A percentile compares a stretch with the other conserved stretches of the same genome.
phyloP scores from a whole-genome alignment of 2,797 vertebrate genomes.

The Alectoris magna region DNA sequence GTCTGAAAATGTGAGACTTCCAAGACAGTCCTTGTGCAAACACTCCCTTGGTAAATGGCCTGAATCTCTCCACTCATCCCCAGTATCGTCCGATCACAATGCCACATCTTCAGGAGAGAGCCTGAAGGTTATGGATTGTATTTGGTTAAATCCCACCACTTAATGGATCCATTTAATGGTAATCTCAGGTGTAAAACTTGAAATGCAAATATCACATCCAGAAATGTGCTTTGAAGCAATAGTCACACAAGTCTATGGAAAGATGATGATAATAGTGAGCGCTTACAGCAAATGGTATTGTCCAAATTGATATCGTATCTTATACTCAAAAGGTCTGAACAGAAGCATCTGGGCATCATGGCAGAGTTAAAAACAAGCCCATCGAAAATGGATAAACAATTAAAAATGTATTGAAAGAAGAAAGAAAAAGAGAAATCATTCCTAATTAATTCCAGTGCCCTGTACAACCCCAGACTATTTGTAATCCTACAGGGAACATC shows the following conservation, averaged over 20 bases:
- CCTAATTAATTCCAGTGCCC: conserved; percentile 94
- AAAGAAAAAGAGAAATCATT: conserved; percentile 87
- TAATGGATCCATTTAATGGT: neutral
- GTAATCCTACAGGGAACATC: conserved; percentile 92
- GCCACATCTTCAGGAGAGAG: neutral
- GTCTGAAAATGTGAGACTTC: neutral
- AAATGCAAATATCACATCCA: neutral
- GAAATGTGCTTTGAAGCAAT: conserved; percentile 11
- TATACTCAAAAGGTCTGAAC: conserved; percentile 13
- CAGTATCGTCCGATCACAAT: neutral
- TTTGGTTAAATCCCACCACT: neutral
- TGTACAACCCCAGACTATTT: conserved; percentile 88
- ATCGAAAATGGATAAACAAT: conserved; percentile 84
- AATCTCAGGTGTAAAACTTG: neutral
- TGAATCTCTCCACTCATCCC: neutral
- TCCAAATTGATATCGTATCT: neutral
- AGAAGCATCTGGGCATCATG: conserved; percentile 11
- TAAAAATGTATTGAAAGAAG: conserved; percentile 84
- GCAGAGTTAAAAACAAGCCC: conserved; percentile 59
- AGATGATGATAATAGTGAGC: neutral
- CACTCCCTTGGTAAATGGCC: neutral
- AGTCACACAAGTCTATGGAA: neutral
- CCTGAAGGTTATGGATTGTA: neutral
- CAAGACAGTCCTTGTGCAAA: neutral
- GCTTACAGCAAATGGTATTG: neutral